Base-by-base conservation (phyloP, 2,888 invertebrate species). In the Plebejus anna region DNA sequence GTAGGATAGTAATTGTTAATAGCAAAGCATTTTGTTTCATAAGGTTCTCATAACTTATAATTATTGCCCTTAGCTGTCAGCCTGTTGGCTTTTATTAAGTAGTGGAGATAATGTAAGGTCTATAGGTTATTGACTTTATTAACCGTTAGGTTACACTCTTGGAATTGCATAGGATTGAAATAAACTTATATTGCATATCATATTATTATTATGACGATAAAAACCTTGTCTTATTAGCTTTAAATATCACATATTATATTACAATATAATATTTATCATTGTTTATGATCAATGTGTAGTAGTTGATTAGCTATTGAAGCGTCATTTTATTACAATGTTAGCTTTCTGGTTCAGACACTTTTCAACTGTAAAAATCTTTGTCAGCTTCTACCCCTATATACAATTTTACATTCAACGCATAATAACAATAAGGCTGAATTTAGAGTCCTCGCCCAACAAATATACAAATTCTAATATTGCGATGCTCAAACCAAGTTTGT, bases 401-500 rank as follows among this genome's bases (percentile, higher is more conserved):
- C 4, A 5, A 51, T 55, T 13, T 47, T 11, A 55, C 5, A 51
- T 13, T 73, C 22, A 51, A 55, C 73, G 16, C 6, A 51, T 13
- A 5, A 32, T 16, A 6, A 55, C 5, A 28, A 28, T 73, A 73
- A 55, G 55, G 55, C 7, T 73, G 32, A 16, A 5, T 32, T 66
- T 66, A 6, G 28, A 73, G 11, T 22, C 5, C 9, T 9, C n/a
- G 55, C 13, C 55, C 16, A 55, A 55, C 38, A 42, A 36, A 32
- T 6, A 28, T 47, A 32, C 32, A 13, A 32, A 32, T 55, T 73
- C 51, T 13, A 73, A 73, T 73, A 55, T 55, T 73, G 73, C 51
- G 36, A 73, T 73, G 55, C 32, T 73, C 55, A 55, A 73, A 55
- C 73, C 73, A 73, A 73, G 73, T 55, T 73, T 73, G 55, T 51